Percentiles rank a stretch among this genome's conserved stretches.
These are phyloP conservation scores for Autographa pulchrina DNA, from an alignment of 2,888 invertebrate species.

Conservation along the genomic window DNA sequence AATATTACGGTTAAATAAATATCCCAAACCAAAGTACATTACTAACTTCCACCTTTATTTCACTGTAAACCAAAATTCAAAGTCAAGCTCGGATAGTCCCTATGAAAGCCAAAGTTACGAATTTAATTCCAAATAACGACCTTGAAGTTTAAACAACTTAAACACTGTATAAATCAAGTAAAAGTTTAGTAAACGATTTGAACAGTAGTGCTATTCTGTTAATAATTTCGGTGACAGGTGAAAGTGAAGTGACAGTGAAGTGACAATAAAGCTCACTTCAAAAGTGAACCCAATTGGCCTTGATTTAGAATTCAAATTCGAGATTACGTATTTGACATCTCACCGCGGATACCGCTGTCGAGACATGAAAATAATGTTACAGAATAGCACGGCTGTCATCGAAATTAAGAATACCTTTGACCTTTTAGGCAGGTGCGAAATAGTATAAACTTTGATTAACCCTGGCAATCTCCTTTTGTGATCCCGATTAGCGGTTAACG, in stretches of 20 bases:
- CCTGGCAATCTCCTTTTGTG: constrained; percentile 42
- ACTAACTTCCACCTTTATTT: constrained; percentile 43
- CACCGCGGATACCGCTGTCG: no score
- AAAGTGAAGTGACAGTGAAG: no score
- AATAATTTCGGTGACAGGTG: no score
- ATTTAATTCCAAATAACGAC: constrained; percentile 56
- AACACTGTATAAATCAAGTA: constrained; percentile 51
- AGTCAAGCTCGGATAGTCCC: constrained; percentile 45
- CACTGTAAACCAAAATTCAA: constrained; percentile 44
- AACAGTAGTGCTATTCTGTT: no score
- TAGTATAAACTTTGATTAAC: constrained; percentile 46
- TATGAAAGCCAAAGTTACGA: constrained; percentile 52
- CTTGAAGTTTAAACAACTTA: constrained; percentile 58
- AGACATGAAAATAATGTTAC: no score
- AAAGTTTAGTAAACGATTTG: constrained; percentile 52
- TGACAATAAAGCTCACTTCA: no score
- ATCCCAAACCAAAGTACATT: constrained; percentile 17
- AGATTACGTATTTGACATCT: no score
- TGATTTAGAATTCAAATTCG: no score
- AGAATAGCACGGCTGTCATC: no score
- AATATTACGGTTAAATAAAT: constrained; percentile 10
- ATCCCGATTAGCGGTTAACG: constrained; percentile 43
- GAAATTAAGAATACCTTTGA: constrained; percentile 14
- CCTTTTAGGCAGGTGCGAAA: constrained; percentile 11
- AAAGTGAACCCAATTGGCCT: no score